Conservation (phyloP, 2,113 vertebrate species). For the Argyrosomus japonicus region DNA sequence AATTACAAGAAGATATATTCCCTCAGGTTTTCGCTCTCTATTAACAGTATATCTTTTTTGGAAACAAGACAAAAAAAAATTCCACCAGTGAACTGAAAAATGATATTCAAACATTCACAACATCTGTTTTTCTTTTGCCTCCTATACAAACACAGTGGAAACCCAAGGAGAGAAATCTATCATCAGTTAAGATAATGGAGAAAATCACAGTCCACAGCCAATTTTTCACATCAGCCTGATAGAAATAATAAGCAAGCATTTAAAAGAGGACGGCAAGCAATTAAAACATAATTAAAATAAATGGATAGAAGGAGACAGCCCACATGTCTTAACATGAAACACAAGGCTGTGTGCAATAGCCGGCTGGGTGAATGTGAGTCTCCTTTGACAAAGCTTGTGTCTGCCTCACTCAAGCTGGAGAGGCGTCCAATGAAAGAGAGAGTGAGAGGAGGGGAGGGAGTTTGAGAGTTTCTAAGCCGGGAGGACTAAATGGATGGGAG, state of each 20-base stretch:
- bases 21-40: constrained; percentile 41
- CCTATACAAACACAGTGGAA: constrained; percentile 62
- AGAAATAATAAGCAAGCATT: constrained; percentile 81
- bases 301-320: constrained; percentile 74
- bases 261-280: constrained; percentile 75
- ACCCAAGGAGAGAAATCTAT: constrained; percentile 74
- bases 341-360: constrained; percentile 71
- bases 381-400: constrained; percentile 79
- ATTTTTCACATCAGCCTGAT: constrained; percentile 78
- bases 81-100: constrained; percentile 68
- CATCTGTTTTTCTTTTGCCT: constrained; percentile 84
- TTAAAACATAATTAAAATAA: constrained; percentile 82
- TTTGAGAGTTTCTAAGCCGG: constrained; percentile 64
- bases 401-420: constrained; percentile 80
- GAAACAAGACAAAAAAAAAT: constrained; percentile 51
- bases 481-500: constrained; percentile 78
- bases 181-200: constrained; percentile 79
- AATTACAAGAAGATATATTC: constrained; percentile 23
- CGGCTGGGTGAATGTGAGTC: constrained; percentile 73
- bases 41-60: constrained; percentile 66
- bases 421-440: constrained; percentile 74
- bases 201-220: constrained; percentile 72
- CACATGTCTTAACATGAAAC: constrained; percentile 77
- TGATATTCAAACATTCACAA: constrained; percentile 72
- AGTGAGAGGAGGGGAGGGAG: constrained; percentile 55